phyloP scores from a whole-genome alignment of 2,797 vertebrate genomes.

The Gouania willdenowi region DNA sequence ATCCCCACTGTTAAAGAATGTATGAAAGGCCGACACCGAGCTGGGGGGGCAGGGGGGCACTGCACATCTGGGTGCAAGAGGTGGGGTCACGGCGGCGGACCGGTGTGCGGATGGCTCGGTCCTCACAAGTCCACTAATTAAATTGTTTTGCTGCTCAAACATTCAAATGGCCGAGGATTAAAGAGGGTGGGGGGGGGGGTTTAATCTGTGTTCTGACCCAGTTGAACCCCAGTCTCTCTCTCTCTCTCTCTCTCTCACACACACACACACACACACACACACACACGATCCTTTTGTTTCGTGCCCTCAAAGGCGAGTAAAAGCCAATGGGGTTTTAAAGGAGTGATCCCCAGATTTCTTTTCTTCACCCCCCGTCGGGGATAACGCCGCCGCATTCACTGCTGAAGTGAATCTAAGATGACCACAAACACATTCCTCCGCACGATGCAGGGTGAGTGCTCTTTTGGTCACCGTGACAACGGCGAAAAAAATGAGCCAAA shows the following conservation, averaged over 20 bases:
- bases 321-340: conserved; percentile 60
- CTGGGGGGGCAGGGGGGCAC: conserved; percentile 41
- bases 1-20: conserved; percentile 98
- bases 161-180: conserved; percentile 91
- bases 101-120: conserved; percentile 49
- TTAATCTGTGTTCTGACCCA: conserved; percentile 69
- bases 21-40: conserved; percentile 95
- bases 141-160: conserved; percentile 92
- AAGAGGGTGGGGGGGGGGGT: conserved; percentile 51
- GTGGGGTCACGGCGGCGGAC: conserved; percentile 46
- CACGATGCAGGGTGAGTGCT: conserved; percentile 36
- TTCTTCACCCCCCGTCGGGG: conserved; percentile 43
- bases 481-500: conserved; percentile 41
- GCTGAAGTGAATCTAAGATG: conserved; percentile 55
- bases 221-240: conserved; percentile 43
- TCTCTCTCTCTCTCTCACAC: conserved; percentile 10
- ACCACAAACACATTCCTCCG: conserved; percentile 61
- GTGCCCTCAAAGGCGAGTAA: conserved; percentile 60
- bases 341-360: conserved; percentile 56
- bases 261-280: conserved; percentile 15
- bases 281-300: conserved; percentile 64
- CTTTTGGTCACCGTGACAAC: conserved; percentile 51
- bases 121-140: conserved; percentile 92
- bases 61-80: conserved; percentile 83
- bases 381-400: conserved; percentile 37